Conservation (phyloP, 2,888 invertebrate genomes). For the Agrotis puta region DNA sequence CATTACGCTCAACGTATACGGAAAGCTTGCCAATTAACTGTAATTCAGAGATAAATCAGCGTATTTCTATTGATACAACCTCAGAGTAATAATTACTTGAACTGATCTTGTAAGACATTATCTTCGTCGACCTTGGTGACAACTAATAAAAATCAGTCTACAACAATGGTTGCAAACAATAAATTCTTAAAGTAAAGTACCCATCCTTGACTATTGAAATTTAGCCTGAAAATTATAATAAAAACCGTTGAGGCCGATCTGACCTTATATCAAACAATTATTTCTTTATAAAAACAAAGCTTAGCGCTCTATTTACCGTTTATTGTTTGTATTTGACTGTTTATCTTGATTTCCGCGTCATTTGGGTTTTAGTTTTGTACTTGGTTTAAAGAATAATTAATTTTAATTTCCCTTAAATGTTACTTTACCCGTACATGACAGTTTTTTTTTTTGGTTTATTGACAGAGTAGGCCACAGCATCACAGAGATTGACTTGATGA, state of each 20-base stretch:
- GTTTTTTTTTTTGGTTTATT: neutral
- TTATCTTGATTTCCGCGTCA: slow-evolving; percentile 57
- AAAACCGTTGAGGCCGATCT: slow-evolving; percentile 57
- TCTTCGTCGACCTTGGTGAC: slow-evolving; percentile 46
- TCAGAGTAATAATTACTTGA: slow-evolving; percentile 45
- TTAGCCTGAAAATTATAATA: slow-evolving; percentile 54
- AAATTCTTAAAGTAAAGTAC: slow-evolving; percentile 35
- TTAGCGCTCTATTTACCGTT: slow-evolving; percentile 65
- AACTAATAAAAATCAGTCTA: slow-evolving; percentile 46
- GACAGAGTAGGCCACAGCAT: no score
- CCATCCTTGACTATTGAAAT: slow-evolving; percentile 65
- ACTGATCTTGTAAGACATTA: slow-evolving; percentile 30
- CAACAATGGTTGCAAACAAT: slow-evolving; percentile 46
- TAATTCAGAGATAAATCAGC: slow-evolving; percentile 38
- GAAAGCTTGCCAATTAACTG: slow-evolving; percentile 43
- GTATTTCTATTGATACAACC: slow-evolving; percentile 48
- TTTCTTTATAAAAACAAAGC: slow-evolving; percentile 61
- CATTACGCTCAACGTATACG: slow-evolving; percentile 32
- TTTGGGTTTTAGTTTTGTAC: slow-evolving; percentile 2
- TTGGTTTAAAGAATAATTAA: neutral
- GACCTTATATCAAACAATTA: slow-evolving; percentile 61
- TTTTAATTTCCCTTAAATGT: neutral
- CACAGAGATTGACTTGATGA: neutral
- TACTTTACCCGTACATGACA: neutral
- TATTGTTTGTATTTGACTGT: slow-evolving; percentile 52